Evolutionary conservation across 2,113 vertebrate species (phyloP).

Genomic region (Bufo bufo): DNA sequence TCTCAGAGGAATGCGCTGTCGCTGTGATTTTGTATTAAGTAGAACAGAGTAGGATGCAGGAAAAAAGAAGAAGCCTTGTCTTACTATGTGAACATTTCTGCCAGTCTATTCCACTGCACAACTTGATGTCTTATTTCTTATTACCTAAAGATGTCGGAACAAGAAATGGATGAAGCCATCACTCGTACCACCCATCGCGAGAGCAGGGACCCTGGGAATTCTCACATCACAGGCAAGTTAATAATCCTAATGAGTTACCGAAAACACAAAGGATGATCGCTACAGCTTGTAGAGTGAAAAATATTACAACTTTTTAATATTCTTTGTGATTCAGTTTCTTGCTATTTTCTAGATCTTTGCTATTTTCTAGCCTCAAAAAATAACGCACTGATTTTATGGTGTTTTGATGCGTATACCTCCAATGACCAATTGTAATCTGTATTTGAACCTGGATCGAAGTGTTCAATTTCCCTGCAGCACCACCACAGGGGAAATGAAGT

Average conservation of each 20-base stretch:
- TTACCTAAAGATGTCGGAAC: slow-evolving; percentile 85
- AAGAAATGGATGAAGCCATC: slow-evolving; percentile 95
- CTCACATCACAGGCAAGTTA: slow-evolving; percentile 77
- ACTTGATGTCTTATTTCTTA: slow-evolving; percentile 7
- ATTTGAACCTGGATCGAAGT: too few relatives aligned
- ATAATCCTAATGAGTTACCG: neutral
- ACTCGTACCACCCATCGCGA: slow-evolving; percentile 85
- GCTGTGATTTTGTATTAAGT: neutral
- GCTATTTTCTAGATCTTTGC: neutral
- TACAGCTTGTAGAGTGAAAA: neutral
- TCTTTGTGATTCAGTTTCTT: neutral
- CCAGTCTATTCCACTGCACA: slow-evolving; percentile 32
- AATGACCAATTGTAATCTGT: too few relatives aligned
- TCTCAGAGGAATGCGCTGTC: slow-evolving; percentile 38
- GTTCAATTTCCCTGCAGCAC: too few relatives aligned
- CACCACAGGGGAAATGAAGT: too few relatives aligned
- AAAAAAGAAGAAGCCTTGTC: slow-evolving; percentile 15
- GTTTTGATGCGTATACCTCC: too few relatives aligned
- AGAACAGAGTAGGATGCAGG: slow-evolving; percentile 30
- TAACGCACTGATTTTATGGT: too few relatives aligned
- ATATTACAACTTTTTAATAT: neutral
- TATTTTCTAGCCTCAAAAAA: neutral
- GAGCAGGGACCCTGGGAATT: slow-evolving; percentile 75
- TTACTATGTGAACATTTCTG: neutral
- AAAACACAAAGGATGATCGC: neutral